Base-by-base conservation (phyloP, 1,140 invertebrate genomes). In the Drosophila melanogaster region DNA sequence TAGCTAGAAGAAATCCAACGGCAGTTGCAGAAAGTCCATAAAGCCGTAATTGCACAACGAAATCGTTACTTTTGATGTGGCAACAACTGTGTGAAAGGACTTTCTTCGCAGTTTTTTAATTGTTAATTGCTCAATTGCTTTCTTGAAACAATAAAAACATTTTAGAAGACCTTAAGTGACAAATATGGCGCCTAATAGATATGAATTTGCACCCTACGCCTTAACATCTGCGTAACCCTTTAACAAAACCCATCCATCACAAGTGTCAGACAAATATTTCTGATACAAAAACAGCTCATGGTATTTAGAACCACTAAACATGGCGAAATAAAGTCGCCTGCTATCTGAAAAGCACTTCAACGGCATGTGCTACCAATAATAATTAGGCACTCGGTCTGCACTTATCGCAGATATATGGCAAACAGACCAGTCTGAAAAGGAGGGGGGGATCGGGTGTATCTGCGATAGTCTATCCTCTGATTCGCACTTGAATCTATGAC, bases 301-400 rank as follows among this genome's bases (percentile, higher is more conserved):
- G 15, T 41, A 61, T 61, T 58, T 46, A 35, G 43, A 73, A 55
- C 37, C 54, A 2, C 58, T 35, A 40, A 38, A 46, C 30, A 47
- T 50, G 59, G 59, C 57, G 24, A 66, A 66, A 33, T 50, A 64
- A 47, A 50, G 35, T 64, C 19, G 35, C 51, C 49, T 85, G 30
- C 30, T 85, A 85, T 85, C 78, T 85, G 69, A 14, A 26, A 19
- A 7, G 14, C 70, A 75, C 77, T 80, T 62, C 49, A 80, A n/a
- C 22, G 26, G 40, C 65, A 78, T 77, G 73, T 67, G 80, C 79
- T 67, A 64, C 79, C 65, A 86, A 86, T 86, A 81, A 86, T 81
- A 87, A 86, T 87, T 86, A 87, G 57, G 47, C 56, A 46, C 72
- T 85, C 37, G 6, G 33, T 3, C 33, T 3, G 17, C 12, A 66